phyloP scores from a whole-genome alignment of 1,140 invertebrate genomes.

The Dysdera silvatica region DNA sequence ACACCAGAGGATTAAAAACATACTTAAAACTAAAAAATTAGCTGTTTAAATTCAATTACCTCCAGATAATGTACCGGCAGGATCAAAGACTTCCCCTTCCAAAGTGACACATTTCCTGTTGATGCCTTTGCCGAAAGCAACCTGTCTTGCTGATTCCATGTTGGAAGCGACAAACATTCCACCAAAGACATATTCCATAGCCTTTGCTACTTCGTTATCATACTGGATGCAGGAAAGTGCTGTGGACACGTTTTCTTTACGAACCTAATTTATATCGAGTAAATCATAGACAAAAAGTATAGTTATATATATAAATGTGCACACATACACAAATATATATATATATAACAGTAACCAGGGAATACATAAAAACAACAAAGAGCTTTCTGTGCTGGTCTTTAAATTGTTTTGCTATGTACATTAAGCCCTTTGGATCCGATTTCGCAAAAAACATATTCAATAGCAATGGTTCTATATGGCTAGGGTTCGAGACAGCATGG shows the following conservation, averaged over 20 bases:
- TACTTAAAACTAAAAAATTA: too few relatives aligned
- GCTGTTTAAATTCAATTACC: conserved; percentile 28
- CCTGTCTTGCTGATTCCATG: conserved; percentile 64
- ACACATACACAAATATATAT: neutral
- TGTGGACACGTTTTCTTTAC: conserved; percentile 68
- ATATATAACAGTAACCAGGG: neutral
- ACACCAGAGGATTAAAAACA: too few relatives aligned
- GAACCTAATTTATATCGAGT: too few relatives aligned
- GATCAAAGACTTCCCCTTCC: conserved; percentile 86
- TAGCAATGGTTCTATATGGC: too few relatives aligned
- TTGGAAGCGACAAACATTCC: conserved; percentile 72
- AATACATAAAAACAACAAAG: neutral
- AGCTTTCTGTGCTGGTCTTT: neutral
- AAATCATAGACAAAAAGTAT: conserved; percentile 2
- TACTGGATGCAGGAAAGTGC: conserved; percentile 77
- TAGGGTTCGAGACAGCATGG: too few relatives aligned
- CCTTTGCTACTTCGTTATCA: conserved; percentile 57
- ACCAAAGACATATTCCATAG: conserved; percentile 87
- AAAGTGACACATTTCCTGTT: conserved; percentile 75
- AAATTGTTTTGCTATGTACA: neutral
- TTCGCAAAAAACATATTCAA: too few relatives aligned
- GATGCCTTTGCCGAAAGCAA: conserved; percentile 67
- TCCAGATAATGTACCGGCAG: conserved; percentile 78
- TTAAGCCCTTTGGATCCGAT: too few relatives aligned
- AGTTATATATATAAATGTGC: neutral